Base-by-base conservation (phyloP, 2,888 invertebrate species). In the Pimpla rufipes region DNA sequence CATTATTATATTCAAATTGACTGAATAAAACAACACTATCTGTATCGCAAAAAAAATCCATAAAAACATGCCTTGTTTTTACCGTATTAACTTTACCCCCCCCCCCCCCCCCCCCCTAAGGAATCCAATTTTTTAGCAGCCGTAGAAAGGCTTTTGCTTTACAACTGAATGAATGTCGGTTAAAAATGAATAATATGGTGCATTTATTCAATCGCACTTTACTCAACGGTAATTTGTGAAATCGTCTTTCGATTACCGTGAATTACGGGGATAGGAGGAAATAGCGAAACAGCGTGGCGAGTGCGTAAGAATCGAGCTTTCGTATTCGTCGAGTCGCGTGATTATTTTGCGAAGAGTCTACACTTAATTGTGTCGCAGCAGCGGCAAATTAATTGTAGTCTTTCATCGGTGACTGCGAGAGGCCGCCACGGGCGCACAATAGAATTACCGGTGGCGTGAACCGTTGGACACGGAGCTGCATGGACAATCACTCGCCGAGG, bases 321-420 rank as follows among this genome's bases (percentile, higher is more conserved):
- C n/a, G 37, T 37, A 68, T 67, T 57, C 18, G 35, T 59, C 37
- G 59, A 37, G 29, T 13, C 59, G 55, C 13, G 29, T 59, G 45
- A 59, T 67, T 73, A 42, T 66, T 73, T 21, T 13, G 29, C n/a
- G 37, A 42, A 55, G 66, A 67, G 35, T 13, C 11, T 40, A 45
- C 64, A 11, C 57, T 70, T 71, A 83, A 83, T 71, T 71, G 71
- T 83, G 71, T 67, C 79, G 57, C 75, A 37, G 64, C 57, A 21
- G 42, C 47, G 13, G 67, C 35, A 71, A 75, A 83, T 83, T 79
- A 71, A 79, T 83, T 70, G 78, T 52, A 47, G 74, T 79, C 75
- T 66, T 47, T 64, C 47, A 13, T 79, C 74, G 52, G 16, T 50
- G 70, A 75, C 64, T 29, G 35, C 47, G 59, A 73, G 47, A 18